Evolutionary conservation across 2,797 vertebrate species (phyloP), one percentile per base, ranked within the genome.

Genomic region (Chromobotia macracanthus): DNA sequence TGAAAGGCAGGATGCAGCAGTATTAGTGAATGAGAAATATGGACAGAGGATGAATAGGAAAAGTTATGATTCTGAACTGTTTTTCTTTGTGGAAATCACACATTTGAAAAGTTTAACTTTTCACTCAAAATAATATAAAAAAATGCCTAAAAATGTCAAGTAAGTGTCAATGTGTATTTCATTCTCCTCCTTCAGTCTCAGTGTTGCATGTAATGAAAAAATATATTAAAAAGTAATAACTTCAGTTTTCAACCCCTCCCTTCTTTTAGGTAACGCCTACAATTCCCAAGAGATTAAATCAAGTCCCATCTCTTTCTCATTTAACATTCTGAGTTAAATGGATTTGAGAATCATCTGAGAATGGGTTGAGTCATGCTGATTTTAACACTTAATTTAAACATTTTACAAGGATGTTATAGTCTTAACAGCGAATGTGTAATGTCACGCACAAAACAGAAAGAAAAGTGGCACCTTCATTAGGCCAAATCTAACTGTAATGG

Each of bases 361-460:
- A 41, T 55, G 8, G 28, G 16, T 81, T 64, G 9, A 44, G 41
- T 44, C 25, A 56, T 65, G 48, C 18, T 53, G 46, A 64, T n/a
- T 61, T 53, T 21, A 60, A 23, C 21, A 79, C 60, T 13, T 38
- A 6, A 38, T 61, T 72, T 79, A 16, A 80, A 51, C 16, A 46
- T 56, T n/a, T 21, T 28, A 70, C 60, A 66, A 83, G 60, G 75
- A 76, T 67, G 81, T 80, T 71, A 69, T 38, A 71, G 63, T 79
- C 19, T 56, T 3, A 56, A 0, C 2, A 56, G 9, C 56, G 28
- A 41, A 28, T 19, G 21, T 48, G 31, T 31, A 38, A 38, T 61
- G 50, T 50, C 25, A 65, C 21, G 25, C 44, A 51, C 19, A 31
- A 63, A 44, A 58, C 51, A 19, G 5, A 11, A 53, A 56, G n/a